Percentiles rank a stretch among this genome's conserved stretches.
Conservation (phyloP, 2,888 invertebrate genomes). For the Euphydryas editha region DNA sequence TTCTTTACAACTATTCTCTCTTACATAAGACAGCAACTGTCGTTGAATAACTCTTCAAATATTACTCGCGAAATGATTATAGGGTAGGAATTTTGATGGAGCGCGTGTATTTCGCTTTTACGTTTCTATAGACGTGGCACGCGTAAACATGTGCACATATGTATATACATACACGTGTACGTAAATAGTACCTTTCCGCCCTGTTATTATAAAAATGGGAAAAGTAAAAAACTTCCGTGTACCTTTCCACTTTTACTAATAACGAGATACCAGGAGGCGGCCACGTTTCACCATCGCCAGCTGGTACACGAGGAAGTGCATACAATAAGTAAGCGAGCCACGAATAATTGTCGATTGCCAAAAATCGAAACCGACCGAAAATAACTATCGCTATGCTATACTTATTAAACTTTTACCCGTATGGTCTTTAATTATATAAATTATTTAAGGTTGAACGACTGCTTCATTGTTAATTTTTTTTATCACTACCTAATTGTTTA, state of each 20-base stretch:
- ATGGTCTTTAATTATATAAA: conserved; percentile 54
- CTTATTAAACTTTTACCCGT: conserved; percentile 47
- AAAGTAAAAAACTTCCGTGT: conserved; percentile 64
- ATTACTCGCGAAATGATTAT: conserved; percentile 24
- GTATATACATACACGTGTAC: conserved; percentile 50
- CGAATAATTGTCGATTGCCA: conserved; percentile 64
- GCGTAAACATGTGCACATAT: conserved; percentile 50
- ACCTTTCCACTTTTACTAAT: conserved; percentile 70
- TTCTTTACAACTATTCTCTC: conserved; percentile 26
- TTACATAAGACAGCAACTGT: conserved; percentile 32
- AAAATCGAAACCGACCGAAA: conserved; percentile 60
- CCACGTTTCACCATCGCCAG: conserved; percentile 69
- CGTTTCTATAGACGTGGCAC: conserved; percentile 54
- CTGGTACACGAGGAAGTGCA: conserved; percentile 71
- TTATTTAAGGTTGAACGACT: conserved; percentile 63
- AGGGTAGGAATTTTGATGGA: conserved; percentile 26
- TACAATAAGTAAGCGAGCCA: conserved; percentile 57
- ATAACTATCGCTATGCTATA: conserved; percentile 46
- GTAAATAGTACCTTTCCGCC: conserved; percentile 30
- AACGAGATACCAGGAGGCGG: conserved; percentile 65
- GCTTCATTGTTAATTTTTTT: conserved; percentile 61
- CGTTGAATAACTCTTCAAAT: conserved; percentile 30
- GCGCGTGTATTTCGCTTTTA: conserved; percentile 33
- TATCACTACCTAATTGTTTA: conserved; percentile 48
- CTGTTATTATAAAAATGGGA: conserved; percentile 50